Evolutionary conservation across 2,113 vertebrate genomes (phyloP).

Genomic region (Dipodomys merriami): DNA sequence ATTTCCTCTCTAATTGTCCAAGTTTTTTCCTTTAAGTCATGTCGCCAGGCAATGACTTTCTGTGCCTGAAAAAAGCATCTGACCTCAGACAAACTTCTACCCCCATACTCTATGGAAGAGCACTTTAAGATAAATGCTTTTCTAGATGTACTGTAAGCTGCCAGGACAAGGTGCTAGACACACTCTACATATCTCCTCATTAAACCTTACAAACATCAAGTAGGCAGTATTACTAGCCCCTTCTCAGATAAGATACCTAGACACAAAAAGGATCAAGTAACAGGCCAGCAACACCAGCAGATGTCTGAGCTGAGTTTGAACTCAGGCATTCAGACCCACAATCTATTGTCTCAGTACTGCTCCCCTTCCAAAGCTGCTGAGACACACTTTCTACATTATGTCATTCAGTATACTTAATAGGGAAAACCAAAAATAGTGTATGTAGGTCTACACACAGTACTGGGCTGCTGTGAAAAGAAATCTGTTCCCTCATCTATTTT

Average conservation of each 20-base stretch:
- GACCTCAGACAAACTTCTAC: neutral
- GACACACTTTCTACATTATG: neutral
- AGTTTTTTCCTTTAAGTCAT: conserved; percentile 18
- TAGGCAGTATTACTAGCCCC: neutral
- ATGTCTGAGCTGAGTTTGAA: neutral
- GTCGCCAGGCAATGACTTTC: neutral
- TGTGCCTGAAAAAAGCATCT: conserved; percentile 2
- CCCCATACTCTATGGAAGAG: neutral
- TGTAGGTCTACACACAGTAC: conserved; percentile 42
- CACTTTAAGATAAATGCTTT: neutral
- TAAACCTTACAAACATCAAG: neutral
- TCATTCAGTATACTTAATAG: conserved; percentile 23
- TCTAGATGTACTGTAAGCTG: neutral
- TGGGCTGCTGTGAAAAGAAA: conserved; percentile 20
- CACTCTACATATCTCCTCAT: neutral
- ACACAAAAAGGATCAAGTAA: neutral
- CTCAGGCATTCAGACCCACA: neutral
- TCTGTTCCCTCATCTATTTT: conserved; percentile 44
- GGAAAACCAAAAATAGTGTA: conserved; percentile 61
- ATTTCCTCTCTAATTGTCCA: conserved; percentile 32
- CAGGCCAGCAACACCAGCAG: neutral
- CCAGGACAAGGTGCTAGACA: neutral
- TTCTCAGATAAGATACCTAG: neutral
- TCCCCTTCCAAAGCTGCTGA: neutral
- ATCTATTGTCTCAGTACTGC: neutral